Evolutionary conservation across 2,113 vertebrate species (phyloP).

Genomic region (Chitala chitala): DNA sequence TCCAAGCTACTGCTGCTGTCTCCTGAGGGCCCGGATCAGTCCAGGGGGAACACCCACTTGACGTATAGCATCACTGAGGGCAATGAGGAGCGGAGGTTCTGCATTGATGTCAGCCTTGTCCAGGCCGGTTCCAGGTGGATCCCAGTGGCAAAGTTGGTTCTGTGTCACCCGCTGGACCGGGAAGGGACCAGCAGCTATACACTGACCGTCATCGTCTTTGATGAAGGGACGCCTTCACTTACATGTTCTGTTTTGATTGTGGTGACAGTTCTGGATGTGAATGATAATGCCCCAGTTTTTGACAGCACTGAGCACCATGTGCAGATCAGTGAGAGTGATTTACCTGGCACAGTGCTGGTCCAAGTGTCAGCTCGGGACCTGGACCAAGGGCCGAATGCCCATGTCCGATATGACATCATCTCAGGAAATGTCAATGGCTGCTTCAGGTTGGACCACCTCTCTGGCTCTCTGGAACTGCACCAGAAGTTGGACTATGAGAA

Average conservation of each 20-base stretch:
- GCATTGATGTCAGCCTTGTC: conserved; percentile 58
- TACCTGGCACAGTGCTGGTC: conserved; percentile 61
- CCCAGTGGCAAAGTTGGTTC: conserved; percentile 64
- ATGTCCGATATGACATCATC: conserved; percentile 67
- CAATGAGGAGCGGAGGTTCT: conserved; percentile 69
- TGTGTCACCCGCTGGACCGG: conserved; percentile 70
- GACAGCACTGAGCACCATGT: conserved; percentile 61
- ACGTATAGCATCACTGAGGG: conserved; percentile 73
- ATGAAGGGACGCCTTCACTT: conserved; percentile 64
- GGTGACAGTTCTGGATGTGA: conserved; percentile 76
- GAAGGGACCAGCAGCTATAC: conserved; percentile 62
- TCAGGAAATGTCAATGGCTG: conserved; percentile 74
- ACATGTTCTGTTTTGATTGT: conserved; percentile 66
- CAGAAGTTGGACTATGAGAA: conserved; percentile 79
- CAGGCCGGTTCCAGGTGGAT: conserved; percentile 49
- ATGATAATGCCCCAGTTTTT: conserved; percentile 81
- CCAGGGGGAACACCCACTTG: conserved; percentile 59
- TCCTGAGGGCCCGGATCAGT: conserved; percentile 70
- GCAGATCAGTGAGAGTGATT: conserved; percentile 70
- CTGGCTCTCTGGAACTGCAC: conserved; percentile 69
- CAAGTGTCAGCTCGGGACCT: conserved; percentile 69
- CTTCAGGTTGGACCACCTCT: conserved; percentile 66
- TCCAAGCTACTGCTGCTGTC: conserved; percentile 66
- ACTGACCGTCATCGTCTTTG: conserved; percentile 71
- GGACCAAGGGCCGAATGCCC: conserved; percentile 68